Base-by-base conservation (phyloP, 2,888 invertebrate genomes). In the Sesia apiformis region DNA sequence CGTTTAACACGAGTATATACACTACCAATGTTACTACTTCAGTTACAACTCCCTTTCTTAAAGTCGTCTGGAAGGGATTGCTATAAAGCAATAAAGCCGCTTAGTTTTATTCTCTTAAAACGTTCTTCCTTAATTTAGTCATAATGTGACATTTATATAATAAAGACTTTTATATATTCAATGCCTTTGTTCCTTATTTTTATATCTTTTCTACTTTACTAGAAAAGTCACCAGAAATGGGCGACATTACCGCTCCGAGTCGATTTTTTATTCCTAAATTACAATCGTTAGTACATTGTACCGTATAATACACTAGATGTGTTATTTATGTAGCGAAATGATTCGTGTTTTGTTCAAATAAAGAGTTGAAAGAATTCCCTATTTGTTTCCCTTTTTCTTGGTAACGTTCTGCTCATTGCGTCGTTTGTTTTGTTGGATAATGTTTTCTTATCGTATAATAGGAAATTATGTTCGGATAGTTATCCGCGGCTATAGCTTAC, bases 211-310 rank as follows among this genome's bases (percentile, higher is more conserved):
- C 23, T 23, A 46, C 46, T 8, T 46, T 23, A 23, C 46, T 3
- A 6, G 4, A 5, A 46, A 46, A 46, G 46, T 46, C 46, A 8
- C 46, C 46, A 6, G 7, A 46, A 8, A 23, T 46, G 46, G 46
- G 46, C 46, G 7, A 46, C 46, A 7, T 57, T 58, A 57, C 60
- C 58, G 59, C 57, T 57, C 63, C 62, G 59, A 63, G 65, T 74
- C 70, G 50, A 76, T 82, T 81, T 81, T 77, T 78, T 77, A 76
- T 75, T 71, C 65, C 69, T 67, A 78, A 78, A 80, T 80, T 78
- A 78, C 75, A 76, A 75, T 79, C 50, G 46, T 46, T 46, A 66
- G 70, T 70, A 74, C 69, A 70, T 70, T 74, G 65, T 67, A 60
- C 62, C 62, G 58, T 60, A 67, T 68, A 70, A 70, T 67, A 66